These are phyloP conservation scores for Margaritifera margaritifera DNA, from an alignment of 2,888 invertebrate species.

Conservation along the genomic window DNA sequence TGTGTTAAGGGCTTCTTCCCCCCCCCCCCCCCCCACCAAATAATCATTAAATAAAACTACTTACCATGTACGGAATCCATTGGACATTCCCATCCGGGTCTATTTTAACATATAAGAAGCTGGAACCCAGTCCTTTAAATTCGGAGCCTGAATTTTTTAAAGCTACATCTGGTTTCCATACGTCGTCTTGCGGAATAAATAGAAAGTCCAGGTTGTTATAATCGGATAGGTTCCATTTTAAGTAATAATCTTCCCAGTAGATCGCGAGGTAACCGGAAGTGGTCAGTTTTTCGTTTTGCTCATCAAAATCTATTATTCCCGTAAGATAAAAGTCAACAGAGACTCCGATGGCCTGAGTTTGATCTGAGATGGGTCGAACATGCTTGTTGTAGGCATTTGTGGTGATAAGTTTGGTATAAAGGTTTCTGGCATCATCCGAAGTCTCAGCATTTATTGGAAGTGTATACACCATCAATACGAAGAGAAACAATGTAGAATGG, in stretches of 20 bases:
- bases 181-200: conserved; percentile 16
- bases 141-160: conserved; percentile 21
- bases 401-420: conserved; percentile 10
- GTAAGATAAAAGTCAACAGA: conserved; percentile 3
- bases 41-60: not conserved
- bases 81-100: not conserved
- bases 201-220: conserved; percentile 9
- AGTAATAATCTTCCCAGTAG: conserved; percentile 15
- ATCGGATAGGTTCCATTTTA: conserved; percentile 8
- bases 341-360: conserved; percentile 6
- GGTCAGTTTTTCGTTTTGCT: conserved; percentile 9
- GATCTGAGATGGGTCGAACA: conserved; percentile 6
- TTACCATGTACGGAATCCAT: conserved; percentile 11
- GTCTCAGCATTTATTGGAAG: not conserved
- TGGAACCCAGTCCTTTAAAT: conserved; percentile 13
- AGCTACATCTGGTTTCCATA: conserved; percentile 34
- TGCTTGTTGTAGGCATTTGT: conserved; percentile 14
- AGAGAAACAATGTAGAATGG: too few species aligned
- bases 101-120: conserved; percentile 4
- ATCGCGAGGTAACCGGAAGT: conserved; percentile 13
- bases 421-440: conserved; percentile 8
- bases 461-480: not conserved
- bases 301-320: conserved; percentile 16
- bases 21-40: too few species aligned
- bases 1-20: too few species aligned